phyloP scores from a whole-genome alignment of 2,888 invertebrate species.

The Carpatolechia fugitivella region DNA sequence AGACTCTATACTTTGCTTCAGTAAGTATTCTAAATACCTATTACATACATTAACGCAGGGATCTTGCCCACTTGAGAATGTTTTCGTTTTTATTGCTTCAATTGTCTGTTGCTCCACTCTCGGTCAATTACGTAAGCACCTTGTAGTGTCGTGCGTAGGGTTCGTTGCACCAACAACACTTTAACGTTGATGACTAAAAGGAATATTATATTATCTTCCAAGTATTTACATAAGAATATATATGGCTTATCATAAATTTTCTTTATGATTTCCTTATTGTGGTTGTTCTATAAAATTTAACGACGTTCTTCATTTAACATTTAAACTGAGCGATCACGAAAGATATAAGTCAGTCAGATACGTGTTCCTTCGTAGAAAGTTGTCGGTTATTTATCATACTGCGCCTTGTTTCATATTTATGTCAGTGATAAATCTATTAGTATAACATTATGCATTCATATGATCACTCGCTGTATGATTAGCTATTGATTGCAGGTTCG shows the following conservation, averaged over 20 bases:
- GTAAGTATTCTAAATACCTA: background rate
- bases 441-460: background rate
- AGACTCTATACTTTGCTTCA: background rate
- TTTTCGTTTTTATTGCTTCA: constrained; percentile 68
- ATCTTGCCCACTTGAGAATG: constrained; percentile 58
- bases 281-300: background rate
- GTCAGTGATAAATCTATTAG: constrained; percentile 10
- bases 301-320: background rate
- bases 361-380: background rate
- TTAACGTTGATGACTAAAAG: constrained; percentile 1
- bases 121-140: constrained; percentile 57
- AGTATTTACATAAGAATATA: background rate
- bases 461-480: constrained; percentile 18
- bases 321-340: background rate
- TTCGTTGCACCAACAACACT: constrained; percentile 54
- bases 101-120: constrained; percentile 68
- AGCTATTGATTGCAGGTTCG: constrained; percentile 33
- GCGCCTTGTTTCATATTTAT: constrained; percentile 5
- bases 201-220: background rate
- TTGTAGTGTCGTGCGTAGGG: constrained; percentile 54
- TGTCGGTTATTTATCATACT: background rate
- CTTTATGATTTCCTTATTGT: constrained; percentile 9
- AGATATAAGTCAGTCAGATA: background rate
- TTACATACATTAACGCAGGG: constrained; percentile 50
- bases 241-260: background rate